These are phyloP conservation scores for Galerucella nymphaeae DNA, from an alignment of 2,888 invertebrate genomes.

Conservation along the genomic window DNA sequence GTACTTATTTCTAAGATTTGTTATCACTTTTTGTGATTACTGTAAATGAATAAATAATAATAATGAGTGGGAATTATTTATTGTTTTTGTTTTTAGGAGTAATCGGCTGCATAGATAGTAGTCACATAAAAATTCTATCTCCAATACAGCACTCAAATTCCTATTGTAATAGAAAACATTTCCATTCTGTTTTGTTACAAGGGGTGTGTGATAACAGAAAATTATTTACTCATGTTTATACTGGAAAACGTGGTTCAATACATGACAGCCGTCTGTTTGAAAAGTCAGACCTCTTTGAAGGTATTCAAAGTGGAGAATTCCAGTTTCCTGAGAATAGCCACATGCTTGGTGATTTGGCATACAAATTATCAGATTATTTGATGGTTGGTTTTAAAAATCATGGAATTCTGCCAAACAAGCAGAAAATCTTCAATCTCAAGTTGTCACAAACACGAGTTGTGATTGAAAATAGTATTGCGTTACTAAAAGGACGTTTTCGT, in stretches of 20 bases:
- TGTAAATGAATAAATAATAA: no score
- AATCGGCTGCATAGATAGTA: no score
- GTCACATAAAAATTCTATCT: slow-evolving; percentile 43
- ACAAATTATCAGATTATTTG: slow-evolving; percentile 24
- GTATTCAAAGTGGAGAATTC: slow-evolving; percentile 35
- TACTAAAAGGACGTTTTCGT: slow-evolving; percentile 22
- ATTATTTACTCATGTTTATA: slow-evolving; percentile 38
- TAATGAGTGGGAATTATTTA: no score
- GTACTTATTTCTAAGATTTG: no score
- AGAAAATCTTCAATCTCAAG: slow-evolving; percentile 24
- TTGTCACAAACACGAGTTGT: slow-evolving; percentile 15
- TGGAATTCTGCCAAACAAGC: slow-evolving; percentile 12
- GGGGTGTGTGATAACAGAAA: no score
- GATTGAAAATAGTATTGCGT: slow-evolving; percentile 24
- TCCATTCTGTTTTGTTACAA: no score
- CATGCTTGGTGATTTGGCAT: slow-evolving; percentile 24
- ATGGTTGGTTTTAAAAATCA: background rate
- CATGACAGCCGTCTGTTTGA: no score
- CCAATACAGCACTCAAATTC: slow-evolving; percentile 43
- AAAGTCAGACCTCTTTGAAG: slow-evolving; percentile 35
- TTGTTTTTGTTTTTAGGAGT: no score
- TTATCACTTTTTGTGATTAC: no score
- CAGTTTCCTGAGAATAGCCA: slow-evolving; percentile 38
- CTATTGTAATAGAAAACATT: no score
- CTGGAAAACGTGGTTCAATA: slow-evolving; percentile 44